Percentiles rank a stretch among this genome's conserved stretches.
These are phyloP conservation scores for Ditylenchus weischeri DNA, from an alignment of 2,888 invertebrate species.

Conservation along the genomic window DNA sequence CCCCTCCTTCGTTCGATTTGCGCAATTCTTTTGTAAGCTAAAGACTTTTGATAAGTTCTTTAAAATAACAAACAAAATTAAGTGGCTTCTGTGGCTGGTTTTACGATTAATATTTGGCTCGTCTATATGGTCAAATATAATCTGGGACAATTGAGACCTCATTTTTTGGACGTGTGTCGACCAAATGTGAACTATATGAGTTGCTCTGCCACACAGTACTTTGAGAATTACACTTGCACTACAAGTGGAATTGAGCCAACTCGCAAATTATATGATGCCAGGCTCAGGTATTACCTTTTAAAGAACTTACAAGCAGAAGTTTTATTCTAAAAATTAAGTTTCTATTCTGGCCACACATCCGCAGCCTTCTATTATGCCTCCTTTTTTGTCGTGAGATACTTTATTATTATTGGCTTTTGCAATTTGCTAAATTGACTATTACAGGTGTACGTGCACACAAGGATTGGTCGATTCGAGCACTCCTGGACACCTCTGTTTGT, in stretches of 20 bases:
- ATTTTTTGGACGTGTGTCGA: slow-evolving; percentile 3
- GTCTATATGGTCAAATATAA: slow-evolving; percentile 1
- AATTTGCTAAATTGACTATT: too few species aligned
- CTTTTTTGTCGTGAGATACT: slow-evolving; percentile 27
- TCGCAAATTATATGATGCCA: background rate
- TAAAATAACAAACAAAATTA: background rate
- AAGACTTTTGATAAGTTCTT: background rate
- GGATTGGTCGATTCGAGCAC: background rate
- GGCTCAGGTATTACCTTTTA: background rate
- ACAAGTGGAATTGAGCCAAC: background rate
- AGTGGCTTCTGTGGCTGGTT: slow-evolving; percentile 2
- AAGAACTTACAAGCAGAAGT: too few species aligned
- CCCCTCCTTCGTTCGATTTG: background rate
- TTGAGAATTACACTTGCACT: slow-evolving; percentile 8
- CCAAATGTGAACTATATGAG: slow-evolving; percentile 6
- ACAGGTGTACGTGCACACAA: background rate
- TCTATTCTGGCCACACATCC: slow-evolving; percentile 33
- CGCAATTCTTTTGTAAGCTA: background rate
- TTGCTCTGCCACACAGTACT: background rate
- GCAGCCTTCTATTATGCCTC: slow-evolving; percentile 33
- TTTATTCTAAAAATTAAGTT: slow-evolving; percentile 1
- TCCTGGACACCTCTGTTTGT: slow-evolving; percentile 69
- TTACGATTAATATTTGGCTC: background rate
- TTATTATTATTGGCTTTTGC: too few species aligned
- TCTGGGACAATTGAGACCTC: slow-evolving; percentile 4